Base-by-base conservation (phyloP, 2,797 vertebrate genomes). In the Pseudopleuronectes americanus region DNA sequence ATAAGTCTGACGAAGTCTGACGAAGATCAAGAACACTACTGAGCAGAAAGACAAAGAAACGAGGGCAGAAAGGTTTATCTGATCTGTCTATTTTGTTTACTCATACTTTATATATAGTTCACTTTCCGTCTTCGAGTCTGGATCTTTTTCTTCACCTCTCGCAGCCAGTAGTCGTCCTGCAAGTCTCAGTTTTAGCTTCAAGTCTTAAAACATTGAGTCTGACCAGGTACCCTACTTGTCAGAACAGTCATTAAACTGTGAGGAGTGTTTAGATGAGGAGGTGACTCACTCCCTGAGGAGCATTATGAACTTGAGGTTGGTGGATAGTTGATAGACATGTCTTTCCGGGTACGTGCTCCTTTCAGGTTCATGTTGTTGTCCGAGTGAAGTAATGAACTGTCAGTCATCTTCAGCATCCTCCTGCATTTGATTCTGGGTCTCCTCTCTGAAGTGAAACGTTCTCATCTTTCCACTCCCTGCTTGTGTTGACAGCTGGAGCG, bases 401-500 rank as follows among this genome's bases (percentile, higher is more conserved):
- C 6, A 24, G 17, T 41, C 41, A 33, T 19, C n/a, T 23, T 47
- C 19, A 2, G 6, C 14, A 6, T 21, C 10, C 17, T 22, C 8
- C 26, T 45, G 47, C 19, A 41, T 28, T 23, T 16, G 12, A 23
- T 57, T 6, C 10, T n/a, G 19, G 12, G 19, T 56, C 16, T 61
- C 24, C 9, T 12, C 22, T 12, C 4, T 64, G 10, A 23, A 45
- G 13, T 69, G n/a, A 70, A 49, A 58, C 33, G 14, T 57, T 71
- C 63, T 64, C 17, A 57, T 12, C 4, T 33, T 22, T 10, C 21
- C 7, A 5, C 21, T 26, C 0, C 36, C 47, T 67, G 6, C 73
- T 65, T 83, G n/a, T 47, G 19, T 78, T 76, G 62, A 60, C 83
- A 95, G 95, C 53, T 95, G 92, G 95, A 92, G 82, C 73, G 93